These are phyloP conservation scores for Tryphoninae sp. DNA, from an alignment of 2,888 invertebrate species.

Conservation along the genomic window DNA sequence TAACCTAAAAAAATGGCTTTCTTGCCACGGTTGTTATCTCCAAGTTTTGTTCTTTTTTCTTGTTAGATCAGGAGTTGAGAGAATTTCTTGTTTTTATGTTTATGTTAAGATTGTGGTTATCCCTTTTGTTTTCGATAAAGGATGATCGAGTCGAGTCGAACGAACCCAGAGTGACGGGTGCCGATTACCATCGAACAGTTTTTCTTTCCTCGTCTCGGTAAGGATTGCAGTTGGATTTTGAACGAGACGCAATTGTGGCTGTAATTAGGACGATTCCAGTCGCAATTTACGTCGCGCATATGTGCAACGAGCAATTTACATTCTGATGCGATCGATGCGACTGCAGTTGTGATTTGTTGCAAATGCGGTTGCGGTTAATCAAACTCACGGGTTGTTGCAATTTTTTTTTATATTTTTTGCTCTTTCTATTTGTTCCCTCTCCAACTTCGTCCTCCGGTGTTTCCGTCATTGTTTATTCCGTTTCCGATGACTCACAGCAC, in stretches of 20 bases:
- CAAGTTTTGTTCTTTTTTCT: background rate
- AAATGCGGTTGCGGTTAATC: slow-evolving; percentile 26
- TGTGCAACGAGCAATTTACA: too few relatives aligned
- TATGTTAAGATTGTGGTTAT: too few relatives aligned
- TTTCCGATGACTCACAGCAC: slow-evolving; percentile 61
- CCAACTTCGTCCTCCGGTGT: slow-evolving; percentile 20
- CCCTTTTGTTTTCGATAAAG: slow-evolving; percentile 5
- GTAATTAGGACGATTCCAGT: slow-evolving; percentile 3
- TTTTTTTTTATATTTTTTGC: slow-evolving; percentile 2
- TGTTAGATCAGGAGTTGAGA: background rate
- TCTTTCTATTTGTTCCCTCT: background rate
- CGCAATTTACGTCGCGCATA: background rate
- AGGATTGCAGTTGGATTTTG: background rate
- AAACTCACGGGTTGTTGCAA: slow-evolving; percentile 10
- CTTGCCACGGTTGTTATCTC: too few relatives aligned
- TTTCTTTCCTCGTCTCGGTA: background rate
- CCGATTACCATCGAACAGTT: background rate
- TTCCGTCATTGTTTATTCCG: slow-evolving; percentile 3
- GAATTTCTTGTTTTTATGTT: background rate
- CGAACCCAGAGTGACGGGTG: background rate
- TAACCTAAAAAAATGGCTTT: too few relatives aligned
- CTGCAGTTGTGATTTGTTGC: slow-evolving; percentile 24
- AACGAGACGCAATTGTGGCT: background rate
- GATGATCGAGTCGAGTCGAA: background rate
- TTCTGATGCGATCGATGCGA: slow-evolving; percentile 1